These are phyloP conservation scores for Psammodynastes pulverulentus DNA, from an alignment of 2,113 vertebrate species.

Conservation along the genomic window DNA sequence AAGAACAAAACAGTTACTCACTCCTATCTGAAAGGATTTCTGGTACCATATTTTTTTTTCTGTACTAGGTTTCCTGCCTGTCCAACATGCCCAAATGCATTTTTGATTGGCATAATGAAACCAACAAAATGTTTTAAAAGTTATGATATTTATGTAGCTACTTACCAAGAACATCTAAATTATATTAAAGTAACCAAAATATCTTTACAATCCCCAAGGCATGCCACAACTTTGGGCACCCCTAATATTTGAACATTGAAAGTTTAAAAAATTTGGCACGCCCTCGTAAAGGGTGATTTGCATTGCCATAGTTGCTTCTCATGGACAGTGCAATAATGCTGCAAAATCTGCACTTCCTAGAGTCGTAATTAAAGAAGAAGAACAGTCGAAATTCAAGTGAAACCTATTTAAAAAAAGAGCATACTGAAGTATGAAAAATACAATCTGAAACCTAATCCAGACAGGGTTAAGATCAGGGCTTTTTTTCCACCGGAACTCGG, in stretches of 20 bases:
- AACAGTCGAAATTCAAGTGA: not conserved
- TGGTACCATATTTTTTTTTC: not conserved
- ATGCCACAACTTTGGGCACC: too few species aligned
- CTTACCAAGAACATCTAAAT: too few species aligned
- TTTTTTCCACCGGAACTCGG: too few species aligned
- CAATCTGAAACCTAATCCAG: not conserved
- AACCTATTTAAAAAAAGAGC: not conserved
- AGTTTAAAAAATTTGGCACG: too few species aligned
- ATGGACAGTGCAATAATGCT: not conserved
- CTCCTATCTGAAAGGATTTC: not conserved
- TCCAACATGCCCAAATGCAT: not conserved
- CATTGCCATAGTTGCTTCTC: not conserved
- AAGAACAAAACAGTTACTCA: not conserved
- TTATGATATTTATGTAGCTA: too few species aligned
- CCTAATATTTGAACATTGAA: too few species aligned
- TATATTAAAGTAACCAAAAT: too few species aligned
- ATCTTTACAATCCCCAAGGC: too few species aligned
- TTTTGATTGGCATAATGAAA: not conserved
- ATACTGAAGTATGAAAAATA: not conserved
- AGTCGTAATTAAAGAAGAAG: not conserved
- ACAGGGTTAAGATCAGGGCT: too few species aligned
- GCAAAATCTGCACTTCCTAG: not conserved
- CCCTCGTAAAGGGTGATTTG: not conserved
- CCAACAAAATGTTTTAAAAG: too few species aligned
- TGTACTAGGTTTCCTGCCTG: not conserved